These are phyloP conservation scores for Corydoras maculifer DNA, from an alignment of 2,113 vertebrate genomes.

Conservation along the genomic window DNA sequence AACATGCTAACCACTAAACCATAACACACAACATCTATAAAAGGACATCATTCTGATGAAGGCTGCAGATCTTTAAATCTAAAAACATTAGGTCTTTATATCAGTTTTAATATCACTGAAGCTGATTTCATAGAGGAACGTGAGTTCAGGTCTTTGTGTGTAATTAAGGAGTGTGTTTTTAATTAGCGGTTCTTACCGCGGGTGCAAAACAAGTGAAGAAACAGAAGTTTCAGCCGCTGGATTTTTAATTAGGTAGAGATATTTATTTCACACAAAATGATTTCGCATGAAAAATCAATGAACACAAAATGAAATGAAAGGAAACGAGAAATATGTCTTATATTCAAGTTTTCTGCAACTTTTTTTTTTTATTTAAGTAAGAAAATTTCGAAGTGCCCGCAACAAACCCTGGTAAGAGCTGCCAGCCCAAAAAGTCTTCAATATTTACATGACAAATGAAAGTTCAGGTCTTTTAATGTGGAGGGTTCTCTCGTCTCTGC, in stretches of 20 bases:
- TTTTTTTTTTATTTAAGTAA: slow-evolving; percentile 71
- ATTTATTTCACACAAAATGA: slow-evolving; percentile 37
- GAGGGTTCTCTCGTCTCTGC: slow-evolving; percentile 42
- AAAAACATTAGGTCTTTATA: too few species aligned
- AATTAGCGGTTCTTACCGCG: too few species aligned
- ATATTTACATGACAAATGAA: slow-evolving; percentile 67
- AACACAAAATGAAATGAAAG: slow-evolving; percentile 24
- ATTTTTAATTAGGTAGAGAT: neutral
- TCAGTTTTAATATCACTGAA: too few species aligned
- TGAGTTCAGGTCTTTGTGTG: too few species aligned
- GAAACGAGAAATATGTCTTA: slow-evolving; percentile 24
- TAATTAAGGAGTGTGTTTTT: too few species aligned
- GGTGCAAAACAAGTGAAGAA: too few species aligned
- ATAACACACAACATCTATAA: too few species aligned
- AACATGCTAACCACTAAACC: too few species aligned
- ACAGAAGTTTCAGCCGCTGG: too few species aligned
- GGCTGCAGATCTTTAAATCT: too few species aligned
- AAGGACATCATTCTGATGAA: too few species aligned
- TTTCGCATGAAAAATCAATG: slow-evolving; percentile 18
- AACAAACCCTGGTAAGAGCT: slow-evolving; percentile 59
- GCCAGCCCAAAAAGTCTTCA: slow-evolving; percentile 58
- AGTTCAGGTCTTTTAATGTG: slow-evolving; percentile 46
- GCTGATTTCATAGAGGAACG: too few species aligned
- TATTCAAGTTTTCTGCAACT: slow-evolving; percentile 57
- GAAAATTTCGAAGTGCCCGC: slow-evolving; percentile 72